Conservation (phyloP, 1,140 invertebrate species). For the Hylaeus anthracinus region DNA sequence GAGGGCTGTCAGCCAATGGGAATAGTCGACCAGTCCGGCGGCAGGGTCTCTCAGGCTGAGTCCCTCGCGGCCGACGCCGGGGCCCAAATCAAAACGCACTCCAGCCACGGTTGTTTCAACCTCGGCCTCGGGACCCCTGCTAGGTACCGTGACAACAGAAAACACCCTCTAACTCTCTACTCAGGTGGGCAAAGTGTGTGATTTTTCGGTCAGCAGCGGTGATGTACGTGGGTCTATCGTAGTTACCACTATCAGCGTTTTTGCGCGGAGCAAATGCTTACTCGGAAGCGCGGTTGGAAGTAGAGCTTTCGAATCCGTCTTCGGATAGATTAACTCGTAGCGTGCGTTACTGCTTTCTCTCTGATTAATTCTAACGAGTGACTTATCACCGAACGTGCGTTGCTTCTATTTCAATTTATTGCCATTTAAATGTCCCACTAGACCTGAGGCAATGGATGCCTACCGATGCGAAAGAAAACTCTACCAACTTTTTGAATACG, state of each 20-base stretch:
- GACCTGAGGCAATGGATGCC: too few relatives aligned
- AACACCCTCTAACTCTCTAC: slow-evolving; percentile 64
- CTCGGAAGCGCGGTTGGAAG: not conserved
- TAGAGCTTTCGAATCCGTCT: too few relatives aligned
- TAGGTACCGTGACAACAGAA: slow-evolving; percentile 74
- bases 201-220: slow-evolving; percentile 25
- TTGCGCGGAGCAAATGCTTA: slow-evolving; percentile 14
- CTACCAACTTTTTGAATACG: too few relatives aligned
- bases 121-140: slow-evolving; percentile 78
- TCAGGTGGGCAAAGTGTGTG: slow-evolving; percentile 11
- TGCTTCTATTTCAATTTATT: too few relatives aligned
- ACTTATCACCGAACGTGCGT: too few relatives aligned
- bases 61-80: slow-evolving; percentile 80
- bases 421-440: too few relatives aligned
- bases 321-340: too few relatives aligned
- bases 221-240: slow-evolving; percentile 15
- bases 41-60: slow-evolving; percentile 80
- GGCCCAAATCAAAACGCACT: slow-evolving; percentile 80
- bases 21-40: slow-evolving; percentile 81
- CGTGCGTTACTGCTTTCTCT: too few relatives aligned
- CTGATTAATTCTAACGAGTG: too few relatives aligned
- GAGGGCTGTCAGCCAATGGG: slow-evolving; percentile 81
- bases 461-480: too few relatives aligned
- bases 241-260: slow-evolving; percentile 8
- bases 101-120: slow-evolving; percentile 80